phyloP scores from a whole-genome alignment of 2,797 vertebrate species.

The Notoglanidium macrostoma region DNA sequence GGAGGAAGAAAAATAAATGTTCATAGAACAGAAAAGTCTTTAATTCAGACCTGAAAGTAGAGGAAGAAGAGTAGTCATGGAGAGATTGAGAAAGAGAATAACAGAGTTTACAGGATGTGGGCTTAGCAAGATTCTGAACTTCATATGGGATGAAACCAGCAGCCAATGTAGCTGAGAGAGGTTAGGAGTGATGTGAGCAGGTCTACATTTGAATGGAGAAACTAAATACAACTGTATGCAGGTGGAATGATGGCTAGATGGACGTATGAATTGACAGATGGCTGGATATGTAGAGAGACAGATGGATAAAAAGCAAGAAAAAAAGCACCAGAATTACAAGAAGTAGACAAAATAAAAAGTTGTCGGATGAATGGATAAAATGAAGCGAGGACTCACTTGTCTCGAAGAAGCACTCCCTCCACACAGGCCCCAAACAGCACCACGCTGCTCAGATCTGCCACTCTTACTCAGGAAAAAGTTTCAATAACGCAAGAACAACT shows the following conservation, averaged over 20 bases:
- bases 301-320: neutral
- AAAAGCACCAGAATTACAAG: neutral
- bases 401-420: constrained; percentile 86
- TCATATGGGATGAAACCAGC: too few relatives aligned
- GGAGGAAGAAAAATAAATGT: too few relatives aligned
- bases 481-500: neutral
- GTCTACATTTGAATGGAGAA: neutral
- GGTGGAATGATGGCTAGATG: neutral
- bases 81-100: too few relatives aligned
- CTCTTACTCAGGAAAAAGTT: constrained; percentile 63
- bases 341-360: neutral
- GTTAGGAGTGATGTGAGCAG: too few relatives aligned
- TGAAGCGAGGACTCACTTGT: constrained; percentile 78
- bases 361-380: too few relatives aligned
- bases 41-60: too few relatives aligned
- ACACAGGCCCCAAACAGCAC: constrained; percentile 86
- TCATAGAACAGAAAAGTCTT: too few relatives aligned
- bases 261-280: neutral
- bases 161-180: too few relatives aligned
- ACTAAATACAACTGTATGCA: neutral
- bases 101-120: too few relatives aligned
- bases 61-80: too few relatives aligned
- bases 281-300: neutral
- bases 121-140: too few relatives aligned
- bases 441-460: constrained; percentile 84